phyloP scores from a whole-genome alignment of 2,888 invertebrate genomes.

The Phanerotoma sp. region DNA sequence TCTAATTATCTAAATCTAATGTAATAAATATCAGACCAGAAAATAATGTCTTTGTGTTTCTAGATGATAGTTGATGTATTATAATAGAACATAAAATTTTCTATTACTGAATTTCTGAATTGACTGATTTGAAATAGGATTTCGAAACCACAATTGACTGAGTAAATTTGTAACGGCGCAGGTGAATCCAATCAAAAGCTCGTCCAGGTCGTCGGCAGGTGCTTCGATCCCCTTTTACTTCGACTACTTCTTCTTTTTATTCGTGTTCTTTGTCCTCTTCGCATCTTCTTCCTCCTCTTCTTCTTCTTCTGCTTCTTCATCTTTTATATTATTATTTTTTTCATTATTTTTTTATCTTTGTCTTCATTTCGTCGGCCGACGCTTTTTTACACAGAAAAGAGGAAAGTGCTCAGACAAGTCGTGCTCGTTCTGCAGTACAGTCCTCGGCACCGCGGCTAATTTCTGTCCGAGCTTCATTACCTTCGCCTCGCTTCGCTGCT shows the following conservation, averaged over 20 bases:
- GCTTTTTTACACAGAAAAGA: neutral
- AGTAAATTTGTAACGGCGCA: slow-evolving; percentile 34
- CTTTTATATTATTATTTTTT: slow-evolving; percentile 20
- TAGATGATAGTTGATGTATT: too few relatives aligned
- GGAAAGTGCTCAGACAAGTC: slow-evolving; percentile 2
- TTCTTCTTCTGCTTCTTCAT: slow-evolving; percentile 19
- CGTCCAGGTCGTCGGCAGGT: slow-evolving; percentile 38
- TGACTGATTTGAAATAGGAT: slow-evolving; percentile 12
- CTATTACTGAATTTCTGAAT: neutral
- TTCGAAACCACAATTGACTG: slow-evolving; percentile 19
- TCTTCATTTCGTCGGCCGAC: slow-evolving; percentile 7
- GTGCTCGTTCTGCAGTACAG: slow-evolving; percentile 1
- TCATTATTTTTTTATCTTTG: slow-evolving; percentile 8
- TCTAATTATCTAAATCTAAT: too few relatives aligned
- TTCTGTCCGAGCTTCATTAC: slow-evolving; percentile 29
- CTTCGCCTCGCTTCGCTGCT: neutral
- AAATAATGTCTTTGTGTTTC: too few relatives aligned
- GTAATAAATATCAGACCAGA: too few relatives aligned
- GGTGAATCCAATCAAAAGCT: slow-evolving; percentile 44
- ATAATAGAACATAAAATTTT: too few relatives aligned
- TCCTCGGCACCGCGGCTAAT: slow-evolving; percentile 20
- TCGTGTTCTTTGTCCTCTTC: too few relatives aligned
- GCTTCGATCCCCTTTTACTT: slow-evolving; percentile 23
- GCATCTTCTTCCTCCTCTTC: slow-evolving; percentile 17
- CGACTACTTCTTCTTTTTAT: slow-evolving; percentile 12